A percentile compares a stretch with the other conserved stretches of the same genome.
Evolutionary conservation across 1,140 invertebrate genomes (phyloP).

Genomic region (Danaus melanippus): DNA sequence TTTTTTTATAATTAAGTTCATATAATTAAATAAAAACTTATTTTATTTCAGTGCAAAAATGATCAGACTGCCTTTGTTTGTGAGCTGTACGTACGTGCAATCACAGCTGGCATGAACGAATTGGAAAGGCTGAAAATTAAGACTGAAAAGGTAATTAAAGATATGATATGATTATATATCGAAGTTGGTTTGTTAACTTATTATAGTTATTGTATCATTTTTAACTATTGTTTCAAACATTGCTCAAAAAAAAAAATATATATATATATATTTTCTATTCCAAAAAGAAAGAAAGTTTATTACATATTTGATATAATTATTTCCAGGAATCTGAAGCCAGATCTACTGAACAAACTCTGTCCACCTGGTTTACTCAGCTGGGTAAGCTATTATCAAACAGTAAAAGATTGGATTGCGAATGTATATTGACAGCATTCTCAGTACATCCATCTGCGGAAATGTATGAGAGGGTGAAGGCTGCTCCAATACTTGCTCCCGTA

Average conservation of each 20-base stretch:
- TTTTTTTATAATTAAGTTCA: not conserved
- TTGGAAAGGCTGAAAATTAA: slow-evolving; percentile 77
- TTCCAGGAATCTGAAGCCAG: slow-evolving; percentile 43
- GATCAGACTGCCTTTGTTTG: slow-evolving; percentile 78
- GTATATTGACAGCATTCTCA: slow-evolving; percentile 62
- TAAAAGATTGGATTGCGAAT: slow-evolving; percentile 47
- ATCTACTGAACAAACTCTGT: slow-evolving; percentile 35
- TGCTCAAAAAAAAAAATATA: no score
- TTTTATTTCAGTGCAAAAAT: slow-evolving; percentile 42
- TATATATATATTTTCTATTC: not conserved
- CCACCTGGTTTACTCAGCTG: slow-evolving; percentile 55
- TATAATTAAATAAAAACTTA: slow-evolving; percentile 3
- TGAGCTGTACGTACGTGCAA: slow-evolving; percentile 80
- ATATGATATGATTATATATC: not conserved
- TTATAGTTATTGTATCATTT: no score
- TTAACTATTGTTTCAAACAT: no score
- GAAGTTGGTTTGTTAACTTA: not conserved
- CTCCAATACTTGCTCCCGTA: slow-evolving; percentile 29
- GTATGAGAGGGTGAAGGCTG: slow-evolving; percentile 43
- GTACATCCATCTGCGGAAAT: slow-evolving; percentile 51
- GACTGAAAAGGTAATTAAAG: slow-evolving; percentile 47
- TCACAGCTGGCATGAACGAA: slow-evolving; percentile 84
- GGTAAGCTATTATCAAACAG: slow-evolving; percentile 39
- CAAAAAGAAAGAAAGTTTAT: not conserved
- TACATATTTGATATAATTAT: not conserved